Base-by-base conservation (phyloP, 2,113 vertebrate genomes). In the Callipepla californica region DNA sequence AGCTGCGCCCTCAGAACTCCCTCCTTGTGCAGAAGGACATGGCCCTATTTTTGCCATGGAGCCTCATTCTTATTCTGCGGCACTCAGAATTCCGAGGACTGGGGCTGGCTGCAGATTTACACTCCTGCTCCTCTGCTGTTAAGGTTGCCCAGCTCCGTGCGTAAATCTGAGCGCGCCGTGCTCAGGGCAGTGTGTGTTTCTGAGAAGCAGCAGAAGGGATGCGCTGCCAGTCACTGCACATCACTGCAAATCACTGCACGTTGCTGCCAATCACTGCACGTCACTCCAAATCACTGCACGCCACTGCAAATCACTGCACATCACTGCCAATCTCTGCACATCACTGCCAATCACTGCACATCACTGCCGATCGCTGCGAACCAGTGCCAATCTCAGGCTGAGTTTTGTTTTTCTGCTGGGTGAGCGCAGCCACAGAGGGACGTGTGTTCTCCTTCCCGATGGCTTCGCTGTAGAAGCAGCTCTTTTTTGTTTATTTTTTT, bases 41-140 rank as follows among this genome's bases (percentile, higher is more conserved):
- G 30, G 36, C 17, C 59, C 59, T 75, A 55, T 62, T 57, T 80
- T 38, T 22, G 13, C 63, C 79, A 30, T 53, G 63, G 67, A 80
- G 30, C 25, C 86, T 96, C 89, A 80, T 96, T 89, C 68, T 92
- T 85, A 89, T 80, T 57, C 95, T 55, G 44, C 17, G 47, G 55
- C 87, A 65, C 86, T 93, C 79, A n/a, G 70, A 65, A 85, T 84
- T 47, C 70, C 36, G 59, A 59, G 78, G 70, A 34, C 50, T 32
- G 3, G 89, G 42, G 40, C 45, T 28, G 3, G 8, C 59, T 47
- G 80, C 74, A 96, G 94, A 95, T 96, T 94, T 91, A 89, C 72
- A 67, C 74, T 58, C 6, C 2, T 9, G 0, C 67, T 93, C 69
- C 47, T 68, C 53, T 70, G 88, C 93, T 4, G 2, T 89, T 80